These are phyloP conservation scores for Agrilus cyanescens DNA, from an alignment of 2,888 invertebrate species.

Conservation along the genomic window DNA sequence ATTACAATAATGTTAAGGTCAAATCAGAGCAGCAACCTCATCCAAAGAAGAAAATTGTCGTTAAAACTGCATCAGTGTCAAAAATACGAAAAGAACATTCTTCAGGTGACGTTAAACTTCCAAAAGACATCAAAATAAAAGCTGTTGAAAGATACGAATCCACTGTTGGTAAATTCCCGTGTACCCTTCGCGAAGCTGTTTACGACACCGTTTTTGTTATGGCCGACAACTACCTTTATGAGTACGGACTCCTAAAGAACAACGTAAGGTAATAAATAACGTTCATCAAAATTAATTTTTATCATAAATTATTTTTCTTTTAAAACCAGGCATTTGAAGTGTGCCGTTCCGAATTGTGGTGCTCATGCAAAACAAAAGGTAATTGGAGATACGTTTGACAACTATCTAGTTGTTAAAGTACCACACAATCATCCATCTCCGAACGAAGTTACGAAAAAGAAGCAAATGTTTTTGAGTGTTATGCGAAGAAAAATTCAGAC, in stretches of 20 bases:
- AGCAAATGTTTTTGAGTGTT: constrained; percentile 28
- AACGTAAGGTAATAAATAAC: constrained; percentile 18
- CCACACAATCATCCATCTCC: constrained; percentile 26
- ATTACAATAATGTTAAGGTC: no score
- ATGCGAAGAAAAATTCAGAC: constrained; percentile 27
- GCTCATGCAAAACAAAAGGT: constrained; percentile 20
- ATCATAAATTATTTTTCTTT: constrained; percentile 1
- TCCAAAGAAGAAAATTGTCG: constrained; percentile 2
- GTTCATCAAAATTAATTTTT: not conserved
- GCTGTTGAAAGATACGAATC: constrained; percentile 18
- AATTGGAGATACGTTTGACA: constrained; percentile 14
- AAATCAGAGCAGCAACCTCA: no score
- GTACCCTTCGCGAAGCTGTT: constrained; percentile 17
- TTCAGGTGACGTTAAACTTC: constrained; percentile 16
- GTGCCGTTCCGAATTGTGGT: constrained; percentile 22
- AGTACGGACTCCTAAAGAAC: constrained; percentile 24
- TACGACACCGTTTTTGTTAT: constrained; percentile 22
- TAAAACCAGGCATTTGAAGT: constrained; percentile 21
- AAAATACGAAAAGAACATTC: constrained; percentile 7
- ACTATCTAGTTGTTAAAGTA: constrained; percentile 17
- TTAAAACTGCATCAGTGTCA: constrained; percentile 4
- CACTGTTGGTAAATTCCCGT: constrained; percentile 18
- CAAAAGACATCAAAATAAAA: constrained; percentile 16
- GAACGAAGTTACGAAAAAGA: constrained; percentile 19
- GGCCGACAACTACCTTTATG: constrained; percentile 27